These are phyloP conservation scores for Ophiothrix spiculata DNA, from an alignment of 35 echinoderm and acorn worm species.

Conservation along the genomic window DNA sequence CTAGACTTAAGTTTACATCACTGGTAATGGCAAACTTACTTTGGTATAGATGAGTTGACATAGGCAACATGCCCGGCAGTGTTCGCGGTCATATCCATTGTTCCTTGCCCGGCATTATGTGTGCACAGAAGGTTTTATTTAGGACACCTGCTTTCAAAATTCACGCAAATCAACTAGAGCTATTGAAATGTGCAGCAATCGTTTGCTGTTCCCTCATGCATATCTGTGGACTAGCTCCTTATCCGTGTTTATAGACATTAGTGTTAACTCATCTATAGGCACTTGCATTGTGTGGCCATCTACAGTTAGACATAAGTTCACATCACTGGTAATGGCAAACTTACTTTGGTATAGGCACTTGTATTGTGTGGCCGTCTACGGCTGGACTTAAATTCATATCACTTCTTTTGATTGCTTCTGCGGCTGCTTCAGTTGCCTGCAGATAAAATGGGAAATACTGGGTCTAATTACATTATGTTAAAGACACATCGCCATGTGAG, in stretches of 20 bases:
- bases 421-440: conserved; percentile 53
- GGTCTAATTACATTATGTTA: no score
- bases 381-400: conserved; percentile 82
- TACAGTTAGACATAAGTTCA: background rate
- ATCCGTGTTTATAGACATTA: background rate
- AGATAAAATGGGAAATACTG: no score
- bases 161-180: background rate
- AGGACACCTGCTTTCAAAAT: background rate
- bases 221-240: background rate
- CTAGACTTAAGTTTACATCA: no score
- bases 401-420: conserved; percentile 56
- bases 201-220: background rate
- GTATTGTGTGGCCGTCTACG: conserved; percentile 54
- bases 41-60: no score
- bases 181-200: background rate
- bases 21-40: no score
- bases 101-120: no score
- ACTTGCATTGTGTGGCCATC: background rate
- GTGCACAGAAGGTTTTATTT: no score
- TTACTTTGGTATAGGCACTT: conserved; percentile 84
- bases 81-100: no score
- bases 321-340: background rate
- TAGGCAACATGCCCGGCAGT: no score
- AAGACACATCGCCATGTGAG: no score
- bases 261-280: background rate